Evolutionary conservation across 2,113 vertebrate genomes (phyloP).

Genomic region (Collichthys lucidus): DNA sequence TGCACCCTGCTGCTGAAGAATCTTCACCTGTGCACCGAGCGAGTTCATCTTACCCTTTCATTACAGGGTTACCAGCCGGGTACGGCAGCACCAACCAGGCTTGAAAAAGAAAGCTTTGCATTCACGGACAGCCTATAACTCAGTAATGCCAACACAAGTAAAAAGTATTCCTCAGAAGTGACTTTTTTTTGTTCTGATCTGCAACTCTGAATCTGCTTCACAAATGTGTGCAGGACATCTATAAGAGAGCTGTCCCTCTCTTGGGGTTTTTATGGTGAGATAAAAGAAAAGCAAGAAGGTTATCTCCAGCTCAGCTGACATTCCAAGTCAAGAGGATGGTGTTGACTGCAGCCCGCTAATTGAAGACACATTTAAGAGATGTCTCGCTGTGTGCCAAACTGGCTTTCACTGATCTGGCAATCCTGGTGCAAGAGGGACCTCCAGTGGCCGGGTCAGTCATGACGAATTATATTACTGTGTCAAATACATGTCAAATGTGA

Average conservation of each 20-base stretch:
- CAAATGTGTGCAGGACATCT: conserved; percentile 59
- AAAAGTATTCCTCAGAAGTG: conserved; percentile 49
- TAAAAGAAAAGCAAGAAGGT: conserved; percentile 70
- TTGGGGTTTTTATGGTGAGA: conserved; percentile 64
- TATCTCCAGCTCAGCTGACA: conserved; percentile 76
- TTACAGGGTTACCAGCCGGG: conserved; percentile 4
- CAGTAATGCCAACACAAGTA: conserved; percentile 29
- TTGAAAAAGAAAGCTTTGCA: background rate
- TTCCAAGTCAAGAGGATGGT: conserved; percentile 68
- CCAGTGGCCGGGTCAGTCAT: conserved; percentile 57
- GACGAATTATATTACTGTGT: background rate
- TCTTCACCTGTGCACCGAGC: conserved; percentile 56
- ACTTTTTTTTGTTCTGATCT: conserved; percentile 32
- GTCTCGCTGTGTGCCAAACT: conserved; percentile 34
- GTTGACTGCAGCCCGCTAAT: conserved; percentile 75
- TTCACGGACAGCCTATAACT: conserved; percentile 14
- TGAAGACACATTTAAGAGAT: conserved; percentile 79
- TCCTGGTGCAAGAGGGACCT: conserved; percentile 77
- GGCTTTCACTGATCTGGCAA: conserved; percentile 13
- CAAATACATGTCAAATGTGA: conserved; percentile 1
- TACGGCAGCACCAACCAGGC: background rate
- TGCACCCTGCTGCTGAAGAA: conserved; percentile 65
- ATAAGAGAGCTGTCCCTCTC: conserved; percentile 25
- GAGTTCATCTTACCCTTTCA: conserved; percentile 48
- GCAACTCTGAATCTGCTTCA: conserved; percentile 45